These are phyloP conservation scores for Pteropus alecto DNA, from an alignment of 2,113 vertebrate genomes.

Conservation along the genomic window DNA sequence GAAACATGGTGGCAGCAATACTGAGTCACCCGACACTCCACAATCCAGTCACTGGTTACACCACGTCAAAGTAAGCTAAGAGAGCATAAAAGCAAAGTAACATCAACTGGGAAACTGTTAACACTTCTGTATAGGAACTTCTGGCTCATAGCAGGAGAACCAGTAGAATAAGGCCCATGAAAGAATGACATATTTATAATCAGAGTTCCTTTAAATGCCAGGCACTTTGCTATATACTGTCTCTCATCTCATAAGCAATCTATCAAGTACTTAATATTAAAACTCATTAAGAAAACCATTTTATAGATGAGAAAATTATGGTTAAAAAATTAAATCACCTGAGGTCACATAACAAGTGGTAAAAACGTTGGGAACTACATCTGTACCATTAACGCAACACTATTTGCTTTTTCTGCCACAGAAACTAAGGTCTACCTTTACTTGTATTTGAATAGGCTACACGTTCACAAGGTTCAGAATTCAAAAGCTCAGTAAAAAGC, in stretches of 20 bases:
- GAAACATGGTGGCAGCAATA: conserved; percentile 88
- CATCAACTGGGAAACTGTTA: fast-evolving
- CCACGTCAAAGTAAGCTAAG: conserved; percentile 47
- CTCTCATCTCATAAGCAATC: not conserved
- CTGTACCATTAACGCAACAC: not conserved
- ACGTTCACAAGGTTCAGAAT: not conserved
- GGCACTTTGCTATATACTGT: not conserved
- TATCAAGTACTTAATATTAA: not conserved
- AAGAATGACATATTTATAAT: not conserved
- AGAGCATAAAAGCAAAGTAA: not conserved
- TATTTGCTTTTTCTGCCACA: not conserved
- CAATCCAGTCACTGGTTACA: not conserved
- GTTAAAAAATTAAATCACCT: not conserved
- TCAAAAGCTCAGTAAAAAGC: conserved; percentile 6
- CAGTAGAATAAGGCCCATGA: not conserved
- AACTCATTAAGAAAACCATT: not conserved
- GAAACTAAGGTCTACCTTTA: not conserved
- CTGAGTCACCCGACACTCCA: conserved; percentile 12
- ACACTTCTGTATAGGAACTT: not conserved
- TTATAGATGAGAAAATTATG: not conserved
- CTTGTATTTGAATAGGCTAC: not conserved
- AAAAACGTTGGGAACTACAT: not conserved
- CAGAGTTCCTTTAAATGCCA: not conserved
- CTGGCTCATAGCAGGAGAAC: not conserved
- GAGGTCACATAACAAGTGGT: not conserved